Conservation (phyloP, 2,888 invertebrate genomes). For the Athalia circularis region DNA sequence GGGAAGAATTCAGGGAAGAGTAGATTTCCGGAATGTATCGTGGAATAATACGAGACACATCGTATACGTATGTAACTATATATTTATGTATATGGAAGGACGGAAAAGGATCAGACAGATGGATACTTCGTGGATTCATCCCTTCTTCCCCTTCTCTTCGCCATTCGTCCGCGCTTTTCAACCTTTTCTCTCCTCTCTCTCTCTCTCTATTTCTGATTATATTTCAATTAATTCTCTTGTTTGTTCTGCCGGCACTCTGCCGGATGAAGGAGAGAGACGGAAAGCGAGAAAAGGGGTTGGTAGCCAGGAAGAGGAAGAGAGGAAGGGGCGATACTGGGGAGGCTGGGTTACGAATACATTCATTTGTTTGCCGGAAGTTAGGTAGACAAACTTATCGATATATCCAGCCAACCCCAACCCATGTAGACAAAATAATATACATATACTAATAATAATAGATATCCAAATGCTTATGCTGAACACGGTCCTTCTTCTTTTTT, state of each 20-base stretch:
- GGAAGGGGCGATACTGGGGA: neutral
- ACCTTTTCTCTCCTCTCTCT: neutral
- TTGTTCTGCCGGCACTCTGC: constrained; percentile 49
- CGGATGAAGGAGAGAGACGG: neutral
- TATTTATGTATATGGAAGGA: constrained; percentile 38
- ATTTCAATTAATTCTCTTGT: constrained; percentile 58
- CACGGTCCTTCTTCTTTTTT: too few relatives aligned
- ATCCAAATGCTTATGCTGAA: too few relatives aligned
- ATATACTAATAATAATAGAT: too few relatives aligned
- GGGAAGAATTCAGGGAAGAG: constrained; percentile 43
- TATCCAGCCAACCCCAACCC: neutral
- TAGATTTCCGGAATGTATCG: constrained; percentile 41
- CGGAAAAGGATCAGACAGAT: constrained; percentile 38
- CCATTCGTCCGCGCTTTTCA: too few relatives aligned
- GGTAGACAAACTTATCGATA: constrained; percentile 40
- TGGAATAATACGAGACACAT: constrained; percentile 43
- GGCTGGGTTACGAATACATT: neutral
- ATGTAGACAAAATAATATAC: too few relatives aligned
- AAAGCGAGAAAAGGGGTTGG: neutral
- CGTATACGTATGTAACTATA: too few relatives aligned
- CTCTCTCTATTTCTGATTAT: constrained; percentile 53
- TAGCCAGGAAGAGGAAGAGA: too few relatives aligned
- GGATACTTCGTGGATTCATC: constrained; percentile 36
- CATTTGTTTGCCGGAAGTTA: constrained; percentile 43
- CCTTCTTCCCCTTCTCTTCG: neutral